A percentile compares a stretch with the other conserved stretches of the same genome.
phyloP scores from a whole-genome alignment of 2,888 invertebrate genomes.

The Leucophora obtusa region DNA sequence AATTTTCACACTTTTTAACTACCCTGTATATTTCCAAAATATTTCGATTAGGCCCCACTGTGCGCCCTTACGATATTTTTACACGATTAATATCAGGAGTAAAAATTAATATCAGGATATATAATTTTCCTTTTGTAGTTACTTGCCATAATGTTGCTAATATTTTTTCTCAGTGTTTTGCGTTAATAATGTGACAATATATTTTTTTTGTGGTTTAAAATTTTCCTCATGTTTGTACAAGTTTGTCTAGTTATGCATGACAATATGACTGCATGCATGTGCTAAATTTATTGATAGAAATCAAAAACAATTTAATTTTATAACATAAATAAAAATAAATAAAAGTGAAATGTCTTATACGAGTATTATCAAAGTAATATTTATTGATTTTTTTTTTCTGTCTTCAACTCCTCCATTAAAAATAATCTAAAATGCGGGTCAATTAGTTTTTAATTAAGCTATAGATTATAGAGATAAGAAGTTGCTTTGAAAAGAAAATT shows the following conservation, averaged over 20 bases:
- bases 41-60: too few species aligned
- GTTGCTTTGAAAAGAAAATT: too few species aligned
- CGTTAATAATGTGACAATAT: not conserved
- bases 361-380: not conserved
- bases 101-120: too few species aligned
- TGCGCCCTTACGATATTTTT: too few species aligned
- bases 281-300: conserved; percentile 30
- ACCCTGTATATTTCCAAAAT: too few species aligned
- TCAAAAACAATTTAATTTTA: conserved; percentile 53
- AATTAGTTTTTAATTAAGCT: not conserved
- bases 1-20: too few species aligned
- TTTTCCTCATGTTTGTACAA: conserved; percentile 2
- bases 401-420: not conserved
- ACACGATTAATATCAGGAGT: too few species aligned
- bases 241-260: conserved; percentile 17
- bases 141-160: too few species aligned
- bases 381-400: not conserved
- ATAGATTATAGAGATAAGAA: not conserved
- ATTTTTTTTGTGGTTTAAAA: not conserved
- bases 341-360: conserved; percentile 1
- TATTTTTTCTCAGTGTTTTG: not conserved
- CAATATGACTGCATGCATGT: conserved; percentile 33
- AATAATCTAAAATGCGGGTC: not conserved
- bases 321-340: conserved; percentile 14
- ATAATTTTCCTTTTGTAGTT: too few species aligned